Evolutionary conservation across 2,888 invertebrate species (phyloP).

Genomic region (Pseudanteris insignis): DNA sequence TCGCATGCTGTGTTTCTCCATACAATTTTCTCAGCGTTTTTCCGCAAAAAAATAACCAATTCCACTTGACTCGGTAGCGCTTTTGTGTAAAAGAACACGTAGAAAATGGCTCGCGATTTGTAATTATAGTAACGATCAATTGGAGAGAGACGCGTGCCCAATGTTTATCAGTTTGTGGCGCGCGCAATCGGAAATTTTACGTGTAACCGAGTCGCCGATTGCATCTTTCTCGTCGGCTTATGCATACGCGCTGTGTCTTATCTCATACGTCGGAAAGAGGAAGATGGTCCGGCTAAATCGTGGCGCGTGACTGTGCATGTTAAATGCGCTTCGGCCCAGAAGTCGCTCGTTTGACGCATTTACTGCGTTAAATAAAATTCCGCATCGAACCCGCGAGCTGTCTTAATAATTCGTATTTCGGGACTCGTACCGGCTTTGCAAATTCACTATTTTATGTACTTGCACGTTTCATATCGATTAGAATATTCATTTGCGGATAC

Average conservation of each 20-base stretch:
- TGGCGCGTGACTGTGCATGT: slow-evolving; percentile 61
- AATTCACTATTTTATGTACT: slow-evolving; percentile 22
- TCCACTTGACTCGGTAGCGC: no score
- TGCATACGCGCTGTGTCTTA: slow-evolving; percentile 55
- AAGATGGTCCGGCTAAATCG: slow-evolving; percentile 59
- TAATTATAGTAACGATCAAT: background rate
- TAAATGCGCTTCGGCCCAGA: slow-evolving; percentile 45
- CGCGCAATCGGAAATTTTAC: background rate
- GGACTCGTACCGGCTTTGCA: slow-evolving; percentile 11
- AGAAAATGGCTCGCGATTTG: no score
- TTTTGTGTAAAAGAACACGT: no score
- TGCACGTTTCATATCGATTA: slow-evolving; percentile 16
- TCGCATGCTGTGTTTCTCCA: no score
- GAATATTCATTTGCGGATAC: slow-evolving; percentile 36
- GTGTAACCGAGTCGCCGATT: background rate
- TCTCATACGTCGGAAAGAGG: no score
- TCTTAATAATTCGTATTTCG: no score
- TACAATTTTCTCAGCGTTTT: no score
- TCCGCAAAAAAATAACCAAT: no score
- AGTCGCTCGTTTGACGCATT: slow-evolving; percentile 51
- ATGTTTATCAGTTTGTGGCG: background rate
- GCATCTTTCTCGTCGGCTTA: background rate
- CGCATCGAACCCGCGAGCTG: no score
- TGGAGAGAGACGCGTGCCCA: background rate
- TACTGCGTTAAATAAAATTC: slow-evolving; percentile 48